These are phyloP conservation scores for Patagioenas fasciata DNA, from an alignment of 2,113 vertebrate genomes.

Conservation along the genomic window DNA sequence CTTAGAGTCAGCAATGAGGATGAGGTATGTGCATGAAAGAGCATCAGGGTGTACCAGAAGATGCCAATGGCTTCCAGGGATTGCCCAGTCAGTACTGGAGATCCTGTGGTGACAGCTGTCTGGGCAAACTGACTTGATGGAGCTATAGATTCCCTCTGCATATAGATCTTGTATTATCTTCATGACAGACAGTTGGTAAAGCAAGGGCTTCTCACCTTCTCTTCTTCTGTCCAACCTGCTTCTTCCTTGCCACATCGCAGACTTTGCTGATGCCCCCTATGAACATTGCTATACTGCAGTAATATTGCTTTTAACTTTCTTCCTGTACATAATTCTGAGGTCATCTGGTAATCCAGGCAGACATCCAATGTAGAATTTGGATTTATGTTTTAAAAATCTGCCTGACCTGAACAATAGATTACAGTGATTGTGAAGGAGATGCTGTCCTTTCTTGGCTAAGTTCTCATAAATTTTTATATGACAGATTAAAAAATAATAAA, in stretches of 20 bases:
- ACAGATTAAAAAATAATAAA: slow-evolving; percentile 49
- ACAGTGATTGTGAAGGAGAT: slow-evolving; percentile 17
- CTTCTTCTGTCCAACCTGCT: not conserved
- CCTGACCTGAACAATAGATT: not conserved
- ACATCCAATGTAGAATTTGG: not conserved
- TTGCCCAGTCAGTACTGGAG: not conserved
- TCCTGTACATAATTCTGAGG: not conserved
- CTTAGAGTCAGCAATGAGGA: not conserved
- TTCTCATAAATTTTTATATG: slow-evolving; percentile 49
- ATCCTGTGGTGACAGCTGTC: not conserved
- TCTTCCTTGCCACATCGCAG: not conserved
- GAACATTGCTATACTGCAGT: not conserved
- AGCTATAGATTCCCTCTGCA: not conserved
- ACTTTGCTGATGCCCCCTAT: not conserved
- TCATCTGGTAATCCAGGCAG: not conserved
- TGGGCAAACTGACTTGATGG: not conserved
- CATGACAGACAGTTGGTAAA: not conserved
- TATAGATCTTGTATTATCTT: not conserved
- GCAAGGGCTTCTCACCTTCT: not conserved
- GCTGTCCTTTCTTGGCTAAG: slow-evolving; percentile 15
- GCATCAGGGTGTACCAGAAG: not conserved
- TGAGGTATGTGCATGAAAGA: not conserved
- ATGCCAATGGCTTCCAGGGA: not conserved
- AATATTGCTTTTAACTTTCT: not conserved
- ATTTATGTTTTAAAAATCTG: slow-evolving; percentile 17